Evolutionary conservation across 2,797 vertebrate genomes (phyloP).

Genomic region (Myiothlypis chrysogaster): DNA sequence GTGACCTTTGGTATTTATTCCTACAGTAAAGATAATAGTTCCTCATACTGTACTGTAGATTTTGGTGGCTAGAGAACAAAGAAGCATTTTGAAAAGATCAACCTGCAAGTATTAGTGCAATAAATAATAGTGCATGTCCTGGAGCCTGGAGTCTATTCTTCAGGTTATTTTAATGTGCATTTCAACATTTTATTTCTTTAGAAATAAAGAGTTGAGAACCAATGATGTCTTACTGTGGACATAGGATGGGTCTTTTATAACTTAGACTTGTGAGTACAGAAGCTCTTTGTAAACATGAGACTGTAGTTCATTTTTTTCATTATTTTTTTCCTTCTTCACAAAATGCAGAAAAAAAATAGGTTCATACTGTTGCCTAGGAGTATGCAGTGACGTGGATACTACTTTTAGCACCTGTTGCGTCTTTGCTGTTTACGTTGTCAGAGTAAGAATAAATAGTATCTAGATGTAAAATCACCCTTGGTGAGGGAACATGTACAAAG

Average conservation of each 20-base stretch:
- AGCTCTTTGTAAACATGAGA: background rate
- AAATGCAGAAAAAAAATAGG: constrained; percentile 1
- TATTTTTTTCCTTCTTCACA: background rate
- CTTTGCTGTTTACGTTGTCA: constrained; percentile 17
- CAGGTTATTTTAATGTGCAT: background rate
- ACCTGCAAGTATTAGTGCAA: background rate
- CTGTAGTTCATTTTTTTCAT: background rate
- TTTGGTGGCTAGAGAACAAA: background rate
- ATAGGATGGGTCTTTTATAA: background rate
- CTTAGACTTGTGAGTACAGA: background rate
- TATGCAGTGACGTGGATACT: background rate
- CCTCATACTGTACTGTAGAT: background rate
- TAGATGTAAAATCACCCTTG: background rate
- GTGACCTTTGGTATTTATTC: background rate
- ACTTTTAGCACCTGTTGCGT: constrained; percentile 31
- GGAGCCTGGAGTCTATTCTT: background rate
- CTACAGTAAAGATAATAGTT: background rate
- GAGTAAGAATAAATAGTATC: constrained; percentile 1
- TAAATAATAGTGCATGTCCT: background rate
- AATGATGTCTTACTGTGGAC: background rate
- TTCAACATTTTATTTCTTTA: background rate
- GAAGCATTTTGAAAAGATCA: background rate
- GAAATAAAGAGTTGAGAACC: background rate
- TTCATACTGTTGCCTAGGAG: constrained; percentile 37
- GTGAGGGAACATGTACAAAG: background rate